Conservation (phyloP, 2,113 vertebrate species). For the Sphaerodactylus townsendi region DNA sequence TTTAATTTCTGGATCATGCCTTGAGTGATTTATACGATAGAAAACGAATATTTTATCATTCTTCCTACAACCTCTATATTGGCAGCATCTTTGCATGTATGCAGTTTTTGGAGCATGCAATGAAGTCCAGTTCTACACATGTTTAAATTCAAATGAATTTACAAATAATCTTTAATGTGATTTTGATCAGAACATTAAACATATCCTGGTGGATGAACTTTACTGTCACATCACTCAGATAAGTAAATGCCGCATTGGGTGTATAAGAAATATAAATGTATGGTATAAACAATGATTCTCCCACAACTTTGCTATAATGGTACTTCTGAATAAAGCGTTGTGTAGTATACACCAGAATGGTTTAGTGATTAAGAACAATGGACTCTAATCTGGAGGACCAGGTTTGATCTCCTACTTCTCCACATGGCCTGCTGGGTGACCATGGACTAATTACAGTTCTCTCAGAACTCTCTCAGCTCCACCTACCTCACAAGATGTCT, state of each 20-base stretch:
- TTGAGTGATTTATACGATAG: not conserved
- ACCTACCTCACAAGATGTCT: too few relatives aligned
- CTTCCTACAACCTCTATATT: not conserved
- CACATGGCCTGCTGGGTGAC: too few relatives aligned
- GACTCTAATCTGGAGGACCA: too few relatives aligned
- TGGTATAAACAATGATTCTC: not conserved
- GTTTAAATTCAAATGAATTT: not conserved
- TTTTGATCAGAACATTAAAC: not conserved
- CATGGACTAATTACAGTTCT: too few relatives aligned
- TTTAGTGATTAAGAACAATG: too few relatives aligned
- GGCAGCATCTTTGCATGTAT: not conserved
- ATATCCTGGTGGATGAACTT: not conserved
- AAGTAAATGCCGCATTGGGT: not conserved
- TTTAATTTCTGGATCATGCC: not conserved
- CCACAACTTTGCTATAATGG: rapidly evolving
- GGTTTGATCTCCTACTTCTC: too few relatives aligned
- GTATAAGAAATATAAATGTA: not conserved
- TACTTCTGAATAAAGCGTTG: not conserved
- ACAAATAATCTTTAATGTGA: not conserved
- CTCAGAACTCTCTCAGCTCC: too few relatives aligned
- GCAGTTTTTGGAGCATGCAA: too few relatives aligned
- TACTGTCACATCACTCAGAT: too few relatives aligned
- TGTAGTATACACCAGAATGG: too few relatives aligned
- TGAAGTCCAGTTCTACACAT: too few relatives aligned
- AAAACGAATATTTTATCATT: not conserved